Evolutionary conservation across 2,113 vertebrate species (phyloP), one percentile per base, ranked within the genome.

Genomic region (Tachycineta bicolor): DNA sequence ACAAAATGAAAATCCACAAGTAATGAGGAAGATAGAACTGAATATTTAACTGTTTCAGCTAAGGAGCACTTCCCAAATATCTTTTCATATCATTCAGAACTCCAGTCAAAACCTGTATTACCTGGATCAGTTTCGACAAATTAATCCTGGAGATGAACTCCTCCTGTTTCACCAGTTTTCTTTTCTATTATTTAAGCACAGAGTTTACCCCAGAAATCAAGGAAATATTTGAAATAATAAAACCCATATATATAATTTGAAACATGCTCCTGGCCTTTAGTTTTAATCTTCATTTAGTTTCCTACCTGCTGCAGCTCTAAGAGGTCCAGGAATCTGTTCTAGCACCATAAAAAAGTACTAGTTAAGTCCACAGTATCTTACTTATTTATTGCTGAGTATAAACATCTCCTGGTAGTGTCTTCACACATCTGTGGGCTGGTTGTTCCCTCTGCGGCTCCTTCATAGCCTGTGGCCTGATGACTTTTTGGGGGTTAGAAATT

Each of bases 1-100:
- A 79, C 79, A 87, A 96, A 96, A 95, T 76, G 87, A 94, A 88
- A 95, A 93, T 87, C 87, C 86, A 47, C 80, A 73, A 81, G 83
- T 50, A 93, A 97, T 83, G 41, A 95, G 52, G 93, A 96, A 96
- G 84, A 93, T 33, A 52, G 85, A 94, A 93, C 44, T 64, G 64
- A 76, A 43, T 53, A 37, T 68, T 94, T 95, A 94, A 95, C 47
- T 20, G 50, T 95, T 97, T 91, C 84, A 69, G 46, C 52, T 74
- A 31, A 52, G 49, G 56, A 64, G 58, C 20, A 22, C 46, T 92
- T 93, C 56, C 79, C 18, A 64, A 67, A 86, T 47, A 89, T 19
- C 21, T 84, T 83, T 64, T 44, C 18, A 16, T 28, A 55, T 26
- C 0, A 0, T 82, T 52, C 43, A 10, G 34, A 67, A 26, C 70